phyloP scores from a whole-genome alignment of 92 coral and sea anemone genomes.

The Heteractis magnifica region DNA sequence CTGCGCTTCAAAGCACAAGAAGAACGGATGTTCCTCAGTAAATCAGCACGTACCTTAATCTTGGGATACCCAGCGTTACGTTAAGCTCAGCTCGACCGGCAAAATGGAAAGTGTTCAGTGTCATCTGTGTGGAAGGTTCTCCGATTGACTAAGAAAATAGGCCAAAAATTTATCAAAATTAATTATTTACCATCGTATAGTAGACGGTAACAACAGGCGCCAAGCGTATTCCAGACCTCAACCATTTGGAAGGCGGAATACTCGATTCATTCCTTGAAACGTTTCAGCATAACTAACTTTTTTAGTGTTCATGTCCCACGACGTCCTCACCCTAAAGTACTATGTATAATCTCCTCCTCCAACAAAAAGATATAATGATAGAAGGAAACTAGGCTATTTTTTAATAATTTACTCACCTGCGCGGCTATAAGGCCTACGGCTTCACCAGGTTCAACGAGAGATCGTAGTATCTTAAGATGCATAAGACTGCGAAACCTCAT shows the following conservation, averaged over 20 bases:
- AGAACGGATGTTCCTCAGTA: background rate
- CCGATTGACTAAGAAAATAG: slow-evolving; percentile 80
- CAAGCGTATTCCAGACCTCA: no score
- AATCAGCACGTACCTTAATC: slow-evolving; percentile 68
- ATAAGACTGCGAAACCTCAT: slow-evolving; percentile 71
- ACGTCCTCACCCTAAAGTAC: no score
- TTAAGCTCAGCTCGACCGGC: slow-evolving; percentile 99
- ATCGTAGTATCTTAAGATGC: slow-evolving; percentile 76
- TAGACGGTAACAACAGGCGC: no score
- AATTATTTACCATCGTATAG: no score
- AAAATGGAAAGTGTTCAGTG: slow-evolving; percentile 95
- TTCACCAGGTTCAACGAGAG: slow-evolving; percentile 97
- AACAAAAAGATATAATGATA: background rate
- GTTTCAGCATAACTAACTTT: no score
- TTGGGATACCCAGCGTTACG: slow-evolving; percentile 94
- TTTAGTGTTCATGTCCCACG: no score
- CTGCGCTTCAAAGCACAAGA: no score
- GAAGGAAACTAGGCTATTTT: no score
- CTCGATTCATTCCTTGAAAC: no score
- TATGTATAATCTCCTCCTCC: no score
- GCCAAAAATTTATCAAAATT: background rate
- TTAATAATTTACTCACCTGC: slow-evolving; percentile 50
- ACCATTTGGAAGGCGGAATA: no score
- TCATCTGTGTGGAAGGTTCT: slow-evolving; percentile 99
- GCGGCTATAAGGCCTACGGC: slow-evolving; percentile 95